Base-by-base conservation (phyloP, 2,113 vertebrate species). In the Plotosus lineatus region DNA sequence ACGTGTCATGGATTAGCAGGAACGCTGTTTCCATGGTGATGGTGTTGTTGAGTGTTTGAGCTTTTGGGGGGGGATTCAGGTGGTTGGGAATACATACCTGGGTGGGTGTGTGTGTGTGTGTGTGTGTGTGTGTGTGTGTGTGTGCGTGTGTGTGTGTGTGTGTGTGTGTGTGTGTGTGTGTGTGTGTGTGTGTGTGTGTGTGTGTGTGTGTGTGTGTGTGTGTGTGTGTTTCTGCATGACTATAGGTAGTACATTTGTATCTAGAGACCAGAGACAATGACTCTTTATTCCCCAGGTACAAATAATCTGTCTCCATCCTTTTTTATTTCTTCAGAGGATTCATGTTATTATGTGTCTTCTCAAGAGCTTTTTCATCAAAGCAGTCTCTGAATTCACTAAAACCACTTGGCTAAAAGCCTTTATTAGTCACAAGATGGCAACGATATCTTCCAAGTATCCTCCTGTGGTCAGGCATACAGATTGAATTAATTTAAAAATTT, bases 1-100 rank as follows among this genome's bases (percentile, higher is more conserved):
- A 38, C 74, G 36, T 79, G 12, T 76, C 31, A 31, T 77, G 40
- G 55, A 14, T 33, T 8, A 55, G 44, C 31, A 48, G 28, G 40
- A 81, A 58, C 40, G 8, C 55, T 77, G 56, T 84, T 81, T 56
- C 75, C 79, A 72, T 46, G 85, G 84, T 76, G 88, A 86, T 85
- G 87, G 42, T 8, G 33, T 26, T 66, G 21, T 50, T 19, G 0
- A 71, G n/a, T 33, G 46, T 79, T 75, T 4, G 50, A 26, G 33
- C 78, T 53, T 26, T 53, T 80, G n/a, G n/a, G n/a, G n/a, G n/a
- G n/a, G n/a, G n/a, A n/a, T 46, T 48, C 0, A 42, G 72, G 56
- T 83, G 23, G 48, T 78, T 61, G 17, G 72, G 63, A 28, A 74
- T 63, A 15, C 31, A 3, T 40, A 9, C n/a, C 23, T n/a, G 31